phyloP scores from a whole-genome alignment of 2,797 vertebrate species.

The Loris lydekkerianus region DNA sequence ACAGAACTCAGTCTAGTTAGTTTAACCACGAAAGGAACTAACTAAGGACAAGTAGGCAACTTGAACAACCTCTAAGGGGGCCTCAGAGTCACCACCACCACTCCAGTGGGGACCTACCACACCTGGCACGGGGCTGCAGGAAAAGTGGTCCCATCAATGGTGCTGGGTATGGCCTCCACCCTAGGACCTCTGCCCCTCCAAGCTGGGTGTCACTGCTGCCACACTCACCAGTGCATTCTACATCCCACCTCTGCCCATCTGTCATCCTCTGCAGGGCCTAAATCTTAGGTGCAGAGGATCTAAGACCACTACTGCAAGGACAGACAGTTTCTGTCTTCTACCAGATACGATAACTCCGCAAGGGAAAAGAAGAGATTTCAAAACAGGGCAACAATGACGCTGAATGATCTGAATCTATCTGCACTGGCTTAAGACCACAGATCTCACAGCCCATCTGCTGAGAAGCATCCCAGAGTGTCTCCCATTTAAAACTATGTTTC shows the following conservation, averaged over 20 bases:
- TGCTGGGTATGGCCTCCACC: neutral
- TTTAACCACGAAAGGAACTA: neutral
- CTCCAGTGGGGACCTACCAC: too few species aligned
- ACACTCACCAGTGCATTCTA: neutral
- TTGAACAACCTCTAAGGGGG: neutral
- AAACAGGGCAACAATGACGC: neutral
- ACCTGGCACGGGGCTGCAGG: neutral
- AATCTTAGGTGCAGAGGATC: neutral
- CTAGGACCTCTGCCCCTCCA: neutral
- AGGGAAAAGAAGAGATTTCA: neutral
- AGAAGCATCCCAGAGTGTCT: neutral
- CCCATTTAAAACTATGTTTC: neutral
- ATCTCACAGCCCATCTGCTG: neutral
- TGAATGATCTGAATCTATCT: neutral
- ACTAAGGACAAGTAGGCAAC: neutral
- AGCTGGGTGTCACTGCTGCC: neutral
- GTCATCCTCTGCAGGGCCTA: neutral
- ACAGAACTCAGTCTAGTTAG: neutral
- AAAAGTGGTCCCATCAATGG: neutral
- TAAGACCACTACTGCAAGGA: neutral
- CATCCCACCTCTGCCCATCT: neutral
- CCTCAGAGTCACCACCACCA: neutral
- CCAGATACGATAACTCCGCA: too few species aligned
- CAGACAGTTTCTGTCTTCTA: neutral
- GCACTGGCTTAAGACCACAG: neutral